Evolutionary conservation across 2,113 vertebrate genomes (phyloP).

Genomic region (Dendrocopos noguchii): DNA sequence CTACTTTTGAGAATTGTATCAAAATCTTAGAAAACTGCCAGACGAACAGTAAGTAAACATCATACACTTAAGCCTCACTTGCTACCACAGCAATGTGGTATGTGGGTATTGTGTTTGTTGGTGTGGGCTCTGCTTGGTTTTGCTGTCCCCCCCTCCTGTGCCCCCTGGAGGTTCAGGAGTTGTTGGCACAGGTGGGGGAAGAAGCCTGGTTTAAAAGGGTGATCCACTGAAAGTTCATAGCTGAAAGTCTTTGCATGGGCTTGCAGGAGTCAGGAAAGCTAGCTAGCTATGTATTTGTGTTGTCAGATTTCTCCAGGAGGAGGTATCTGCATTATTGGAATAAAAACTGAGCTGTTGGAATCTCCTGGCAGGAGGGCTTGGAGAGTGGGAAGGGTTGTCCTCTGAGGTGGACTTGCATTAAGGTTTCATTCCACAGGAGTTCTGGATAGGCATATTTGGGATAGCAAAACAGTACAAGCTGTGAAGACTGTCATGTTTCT

Average conservation of each 20-base stretch:
- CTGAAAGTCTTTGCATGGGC: background rate
- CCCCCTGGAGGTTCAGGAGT: background rate
- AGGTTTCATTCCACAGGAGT: background rate
- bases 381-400: background rate
- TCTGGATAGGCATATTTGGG: rapidly evolving
- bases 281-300: background rate
- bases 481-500: background rate
- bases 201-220: background rate
- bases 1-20: slow-evolving; percentile 42
- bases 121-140: background rate
- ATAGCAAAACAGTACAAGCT: background rate
- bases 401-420: background rate
- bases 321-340: background rate
- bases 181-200: background rate
- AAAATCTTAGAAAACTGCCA: slow-evolving; percentile 60
- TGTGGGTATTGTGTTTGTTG: background rate
- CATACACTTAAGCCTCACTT: background rate
- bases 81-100: rapidly evolving
- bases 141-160: background rate
- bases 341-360: background rate
- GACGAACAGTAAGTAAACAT: slow-evolving; percentile 43
- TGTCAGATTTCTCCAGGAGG: background rate
- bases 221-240: background rate
- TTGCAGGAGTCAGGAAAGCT: background rate
- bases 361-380: background rate